Evolutionary conservation across 2,888 invertebrate genomes (phyloP), one percentile per base, ranked within the genome.

Genomic region (Euphydryas editha): DNA sequence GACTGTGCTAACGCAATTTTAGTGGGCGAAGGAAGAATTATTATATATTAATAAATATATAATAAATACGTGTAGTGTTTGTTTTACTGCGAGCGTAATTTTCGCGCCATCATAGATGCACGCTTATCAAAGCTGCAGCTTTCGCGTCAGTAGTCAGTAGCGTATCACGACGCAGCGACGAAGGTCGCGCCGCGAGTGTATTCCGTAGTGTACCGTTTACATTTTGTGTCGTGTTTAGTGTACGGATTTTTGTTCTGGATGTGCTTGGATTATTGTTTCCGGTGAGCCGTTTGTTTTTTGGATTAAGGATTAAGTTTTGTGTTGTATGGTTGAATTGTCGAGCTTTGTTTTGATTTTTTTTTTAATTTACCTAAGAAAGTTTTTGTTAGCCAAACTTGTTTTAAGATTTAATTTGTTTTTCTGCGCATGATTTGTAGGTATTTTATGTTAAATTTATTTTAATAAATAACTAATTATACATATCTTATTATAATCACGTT

Each of bases 131-230:
- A 49, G 57, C 39, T 47, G 39, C 39, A 63, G 57, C 37, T 24
- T 10, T 20, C 11, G 20, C 47, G 58, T 51, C 58, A 63, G 63
- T 63, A 13, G 58, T 51, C 58, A 63, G 63, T 63, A 13, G 24
- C 49, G 67, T 67, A 59, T 67, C 59, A 67, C 17, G 21, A 36
- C 58, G 62, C 62, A 51, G 37, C 51, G 37, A 37, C 67, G 59
- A 39, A 46, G 54, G 67, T 59, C 67, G 67, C 30, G 63, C 58
- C 49, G 24, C 30, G 18, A 49, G 58, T 63, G 58, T 49, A 20
- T 39, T 63, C 37, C 20, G 20, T 39, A 21, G 1, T 20, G 11
- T 21, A 20, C 47, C 30, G 30, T 7, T 4, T 30, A 1, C 15
- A 39, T n/a, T n/a, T n/a, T 39, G 47, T 47, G 47, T 5, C 63